These are phyloP conservation scores for Pollenia labialis DNA, from an alignment of 2,888 invertebrate species.

Conservation along the genomic window DNA sequence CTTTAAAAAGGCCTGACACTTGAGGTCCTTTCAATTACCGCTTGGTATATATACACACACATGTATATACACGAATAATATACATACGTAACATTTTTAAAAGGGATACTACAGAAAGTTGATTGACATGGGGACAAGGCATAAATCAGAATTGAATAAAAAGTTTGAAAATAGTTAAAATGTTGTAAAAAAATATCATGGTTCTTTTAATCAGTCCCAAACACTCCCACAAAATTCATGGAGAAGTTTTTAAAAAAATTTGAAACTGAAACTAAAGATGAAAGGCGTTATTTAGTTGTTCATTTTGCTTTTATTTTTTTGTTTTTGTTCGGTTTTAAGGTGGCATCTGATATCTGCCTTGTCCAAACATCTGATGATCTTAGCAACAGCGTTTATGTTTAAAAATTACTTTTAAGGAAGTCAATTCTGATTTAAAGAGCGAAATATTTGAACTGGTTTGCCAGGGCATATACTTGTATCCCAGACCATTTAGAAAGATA, in stretches of 20 bases:
- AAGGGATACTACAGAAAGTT: conserved; percentile 46
- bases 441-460: neutral
- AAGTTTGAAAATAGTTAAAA: conserved; percentile 37
- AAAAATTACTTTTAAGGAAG: neutral
- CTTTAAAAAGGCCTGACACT: too few relatives aligned
- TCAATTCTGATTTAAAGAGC: neutral
- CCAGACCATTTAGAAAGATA: too few relatives aligned
- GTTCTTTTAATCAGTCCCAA: conserved; percentile 29
- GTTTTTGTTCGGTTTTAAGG: conserved; percentile 11
- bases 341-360: conserved; percentile 24
- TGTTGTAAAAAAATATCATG: conserved; percentile 19
- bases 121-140: conserved; percentile 52
- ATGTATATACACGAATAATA: neutral
- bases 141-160: conserved; percentile 49
- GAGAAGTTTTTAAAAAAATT: conserved; percentile 52
- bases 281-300: conserved; percentile 51
- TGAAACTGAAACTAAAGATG: conserved; percentile 40
- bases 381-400: neutral
- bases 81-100: neutral
- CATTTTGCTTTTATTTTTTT: neutral
- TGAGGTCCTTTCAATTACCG: too few relatives aligned
- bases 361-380: conserved; percentile 13
- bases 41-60: neutral
- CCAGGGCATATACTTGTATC: too few relatives aligned
- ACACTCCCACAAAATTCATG: conserved; percentile 27